Conservation (phyloP, 2,888 invertebrate species). For the Furcula furcula region DNA sequence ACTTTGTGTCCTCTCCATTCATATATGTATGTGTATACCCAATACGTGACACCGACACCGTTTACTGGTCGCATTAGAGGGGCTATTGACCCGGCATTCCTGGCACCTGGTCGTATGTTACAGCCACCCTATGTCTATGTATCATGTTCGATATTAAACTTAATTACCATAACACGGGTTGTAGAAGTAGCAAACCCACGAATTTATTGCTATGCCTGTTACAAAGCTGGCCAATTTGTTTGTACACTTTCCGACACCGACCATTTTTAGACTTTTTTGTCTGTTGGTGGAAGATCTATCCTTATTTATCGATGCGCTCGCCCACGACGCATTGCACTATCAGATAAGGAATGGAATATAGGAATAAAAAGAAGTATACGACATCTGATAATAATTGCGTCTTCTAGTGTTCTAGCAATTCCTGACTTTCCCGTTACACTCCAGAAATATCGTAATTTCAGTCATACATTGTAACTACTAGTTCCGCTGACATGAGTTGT, state of each 20-base stretch:
- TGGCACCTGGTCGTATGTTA: constrained; percentile 43
- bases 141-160: constrained; percentile 13
- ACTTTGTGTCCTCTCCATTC: too few relatives aligned
- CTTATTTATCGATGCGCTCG: too few relatives aligned
- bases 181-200: constrained; percentile 42
- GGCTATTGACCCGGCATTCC: constrained; percentile 52
- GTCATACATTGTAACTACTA: too few relatives aligned
- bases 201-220: constrained; percentile 46
- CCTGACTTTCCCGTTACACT: too few relatives aligned
- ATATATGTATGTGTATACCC: too few relatives aligned
- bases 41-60: constrained; percentile 5
- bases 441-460: too few relatives aligned
- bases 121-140: constrained; percentile 28
- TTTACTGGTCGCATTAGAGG: constrained; percentile 37
- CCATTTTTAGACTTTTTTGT: constrained; percentile 26
- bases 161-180: constrained; percentile 43
- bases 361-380: too few relatives aligned
- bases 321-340: too few relatives aligned
- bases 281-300: constrained; percentile 6
- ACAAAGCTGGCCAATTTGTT: constrained; percentile 30
- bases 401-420: too few relatives aligned
- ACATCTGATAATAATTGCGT: too few relatives aligned
- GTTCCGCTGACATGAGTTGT: too few relatives aligned
- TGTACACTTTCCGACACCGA: constrained; percentile 23
- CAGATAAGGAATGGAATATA: too few relatives aligned